Evolutionary conservation across 2,797 vertebrate genomes (phyloP), one percentile per base, ranked within the genome.

Genomic region (Sandelia bainsii): DNA sequence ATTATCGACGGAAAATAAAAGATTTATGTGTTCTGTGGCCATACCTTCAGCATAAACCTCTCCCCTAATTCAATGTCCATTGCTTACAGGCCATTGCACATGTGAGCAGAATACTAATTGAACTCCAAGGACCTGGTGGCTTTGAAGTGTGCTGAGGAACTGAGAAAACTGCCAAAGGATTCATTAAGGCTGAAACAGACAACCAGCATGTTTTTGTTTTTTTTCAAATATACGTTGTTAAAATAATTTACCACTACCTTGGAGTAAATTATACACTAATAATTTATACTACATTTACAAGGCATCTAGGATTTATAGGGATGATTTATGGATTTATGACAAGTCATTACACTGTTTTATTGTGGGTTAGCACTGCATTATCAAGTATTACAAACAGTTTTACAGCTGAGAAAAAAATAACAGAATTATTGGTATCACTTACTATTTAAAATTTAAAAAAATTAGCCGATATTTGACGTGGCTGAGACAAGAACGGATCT

Each of bases 1-100:
- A 83, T 82, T 91, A 92, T 91, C 34, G 89, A 90, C 72, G 48
- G 70, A 83, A 86, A 79, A 92, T 90, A 80, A 91, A 91, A 92
- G 86, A 93, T 91, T 77, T 76, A 90, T 91, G 85, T 77, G 67
- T 71, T 87, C 69, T 69, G 63, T 70, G 79, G 82, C 85, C 78
- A 85, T 90, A 89, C 81, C 84, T 87, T 77, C 70, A 86, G 84
- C 82, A 85, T 91, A 88, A 85, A 89, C 70, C 80, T 83, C 79
- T 80, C 81, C 78, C 72, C 79, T 90, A 89, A 91, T 88, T 91
- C 88, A 90, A 80, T 79, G 76, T 58, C 74, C 66, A 87, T 88
- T 86, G 88, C 89, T 92, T 90, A 87, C 70, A 87, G 87, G 82
- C 75, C 85, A 73, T 82, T 80, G 85, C 74, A 68, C 77, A 72